phyloP scores from a whole-genome alignment of 2,888 invertebrate genomes.

The Ariolimax columbianus region DNA sequence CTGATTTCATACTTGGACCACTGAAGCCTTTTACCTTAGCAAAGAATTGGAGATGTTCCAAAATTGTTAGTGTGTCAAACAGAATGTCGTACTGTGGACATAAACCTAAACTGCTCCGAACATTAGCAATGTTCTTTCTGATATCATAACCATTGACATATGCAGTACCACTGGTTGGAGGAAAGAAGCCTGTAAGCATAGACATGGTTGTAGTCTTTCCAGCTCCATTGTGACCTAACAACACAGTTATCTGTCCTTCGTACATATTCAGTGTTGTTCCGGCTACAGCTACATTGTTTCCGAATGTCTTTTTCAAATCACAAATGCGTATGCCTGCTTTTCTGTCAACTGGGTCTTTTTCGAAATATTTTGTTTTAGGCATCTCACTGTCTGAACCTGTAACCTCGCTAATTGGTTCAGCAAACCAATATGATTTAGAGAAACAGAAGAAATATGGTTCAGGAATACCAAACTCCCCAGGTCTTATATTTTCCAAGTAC shows the following conservation, averaged over 20 bases:
- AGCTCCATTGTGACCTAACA: constrained; percentile 91
- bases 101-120: constrained; percentile 88
- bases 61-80: constrained; percentile 89
- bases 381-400: no score
- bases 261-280: constrained; percentile 53
- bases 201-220: constrained; percentile 96
- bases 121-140: constrained; percentile 82
- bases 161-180: constrained; percentile 83
- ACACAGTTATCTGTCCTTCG: constrained; percentile 54
- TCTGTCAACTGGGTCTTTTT: no score
- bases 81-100: constrained; percentile 93
- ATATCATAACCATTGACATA: constrained; percentile 86
- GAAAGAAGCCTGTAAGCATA: constrained; percentile 85
- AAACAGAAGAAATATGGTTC: no score
- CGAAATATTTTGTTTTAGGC: no score
- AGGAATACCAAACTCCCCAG: no score
- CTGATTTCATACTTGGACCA: constrained; percentile 55
- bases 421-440: no score
- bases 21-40: constrained; percentile 84
- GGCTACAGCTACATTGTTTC: constrained; percentile 49
- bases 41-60: constrained; percentile 90
- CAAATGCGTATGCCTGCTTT: no score
- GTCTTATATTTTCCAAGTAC: no score
- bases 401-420: no score
- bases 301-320: no score